phyloP scores from a whole-genome alignment of 2,113 vertebrate genomes.

The Vicugna pacos region DNA sequence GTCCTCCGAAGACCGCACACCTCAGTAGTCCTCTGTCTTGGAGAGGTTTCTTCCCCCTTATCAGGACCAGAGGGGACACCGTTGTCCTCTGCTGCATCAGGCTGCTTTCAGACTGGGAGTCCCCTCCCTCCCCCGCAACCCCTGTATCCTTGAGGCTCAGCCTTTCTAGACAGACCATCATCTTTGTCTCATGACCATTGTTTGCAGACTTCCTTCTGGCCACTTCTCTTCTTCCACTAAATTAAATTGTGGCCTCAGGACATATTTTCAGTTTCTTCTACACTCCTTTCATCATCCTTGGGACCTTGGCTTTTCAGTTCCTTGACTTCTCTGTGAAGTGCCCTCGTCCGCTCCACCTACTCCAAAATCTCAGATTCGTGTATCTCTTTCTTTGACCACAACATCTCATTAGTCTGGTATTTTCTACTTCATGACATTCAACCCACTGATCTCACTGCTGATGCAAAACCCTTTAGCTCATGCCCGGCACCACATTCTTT shows the following conservation, averaged over 20 bases:
- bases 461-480: background rate
- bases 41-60: background rate
- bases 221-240: background rate
- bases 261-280: background rate
- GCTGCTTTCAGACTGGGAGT: background rate
- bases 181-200: background rate
- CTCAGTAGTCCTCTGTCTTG: background rate
- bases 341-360: background rate
- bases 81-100: background rate
- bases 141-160: background rate
- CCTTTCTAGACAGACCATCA: background rate
- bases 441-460: background rate
- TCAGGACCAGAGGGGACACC: fast-evolving
- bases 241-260: background rate
- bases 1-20: background rate
- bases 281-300: background rate
- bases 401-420: background rate
- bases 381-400: background rate
- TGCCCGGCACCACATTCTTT: background rate
- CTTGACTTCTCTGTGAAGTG: slow-evolving; percentile 2
- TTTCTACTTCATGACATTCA: background rate
- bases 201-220: background rate
- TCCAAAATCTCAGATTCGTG: background rate
- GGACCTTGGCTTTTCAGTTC: background rate
- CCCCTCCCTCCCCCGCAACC: no score